Evolutionary conservation across 1,140 invertebrate genomes (phyloP), one percentile per base, ranked within the genome.

Genomic region (Anastatus disparis): DNA sequence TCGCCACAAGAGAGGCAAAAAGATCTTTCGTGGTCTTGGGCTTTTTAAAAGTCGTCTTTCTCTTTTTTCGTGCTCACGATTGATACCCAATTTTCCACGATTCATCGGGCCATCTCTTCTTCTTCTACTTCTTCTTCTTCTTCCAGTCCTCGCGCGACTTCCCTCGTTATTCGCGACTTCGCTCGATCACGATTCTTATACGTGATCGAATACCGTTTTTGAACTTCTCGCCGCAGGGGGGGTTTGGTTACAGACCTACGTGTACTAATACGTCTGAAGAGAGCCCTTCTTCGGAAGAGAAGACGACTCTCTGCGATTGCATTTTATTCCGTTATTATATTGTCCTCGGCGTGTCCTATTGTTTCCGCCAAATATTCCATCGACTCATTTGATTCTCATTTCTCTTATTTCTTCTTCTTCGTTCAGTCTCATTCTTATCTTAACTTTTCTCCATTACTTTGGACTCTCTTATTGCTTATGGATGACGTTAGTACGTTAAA

Each of bases 191-290:
- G 48, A 53, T 53, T 9, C 17, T 27, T n/a, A n/a, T n/a, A 1
- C 53, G 26, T 42, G 40, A 67, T 58, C 24, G 53, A 58, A 44
- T 58, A 67, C 52, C 53, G 64, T 67, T n/a, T n/a, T n/a, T 63
- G 27, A n/a, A 7, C 24, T n/a, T n/a, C n/a, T 48, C 26, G 2
- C 26, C 10, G 38, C 52, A n/a, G 38, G 38, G 26, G 22, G n/a
- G 44, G 27, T n/a, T 27, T 27, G 55, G 13, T 22, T n/a, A 29
- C n/a, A n/a, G 27, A 8, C 27, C 15, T n/a, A 31, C 3, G 2
- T 38, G 3, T 20, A 12, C 9, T 13, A 1, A 7, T 1, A n/a
- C 1, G 22, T 20, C 22, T 13, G 55, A 61, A 61, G 12, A 9
- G 40, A 6, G 9, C 31, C 17, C n/a, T n/a, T n/a, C n/a, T n/a